Base-by-base conservation (phyloP, 2,888 invertebrate genomes). In the Clitarchus hookeri region DNA sequence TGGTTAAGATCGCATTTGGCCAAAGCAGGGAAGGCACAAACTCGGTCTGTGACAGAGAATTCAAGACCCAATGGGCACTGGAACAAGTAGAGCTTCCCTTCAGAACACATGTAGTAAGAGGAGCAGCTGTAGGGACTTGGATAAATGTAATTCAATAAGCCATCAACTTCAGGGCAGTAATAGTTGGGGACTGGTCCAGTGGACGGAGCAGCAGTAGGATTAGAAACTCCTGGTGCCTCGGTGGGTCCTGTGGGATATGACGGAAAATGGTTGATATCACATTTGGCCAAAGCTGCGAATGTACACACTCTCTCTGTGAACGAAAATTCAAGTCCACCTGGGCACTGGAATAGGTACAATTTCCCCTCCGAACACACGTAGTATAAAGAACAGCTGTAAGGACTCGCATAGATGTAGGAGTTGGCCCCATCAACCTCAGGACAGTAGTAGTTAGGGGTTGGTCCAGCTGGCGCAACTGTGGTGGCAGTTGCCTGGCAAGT, bases 371-470 rank as follows among this genome's bases (percentile, higher is more conserved):
- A 0, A 19, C 82, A 82, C 82, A 36, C 26, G 27, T 82, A 82
- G 44, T 36, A 82, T 13, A 12, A 27, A 25, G 36, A 36, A 44
- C 82, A 82, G 82, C 82, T 82, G 27, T 82, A 82, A 9, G 82
- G 82, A 82, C 27, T 82, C 6, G 82, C 36, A 23, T 82, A 82
- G 0, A 82, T 65, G 65, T 65, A 65, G 26, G 82, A 23, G 23
- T 0, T 82, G 23, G 27, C 82, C 1, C 44, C 82, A 82, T 27
- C 27, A 19, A 44, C 27, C 27, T 27, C 82, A 12, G 82, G 44
- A 27, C 82, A 82, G 82, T 82, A 27, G 16, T 36, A 82, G 82
- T 82, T 82, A 13, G 82, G 82, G 19, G 82, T 82, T 27, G 44
- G 44, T 6, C 36, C 36, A 36, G 82, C 44, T 13, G 82, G 8